Conservation (phyloP, 1,140 invertebrate species). For the Thaumatotibia leucotreta region DNA sequence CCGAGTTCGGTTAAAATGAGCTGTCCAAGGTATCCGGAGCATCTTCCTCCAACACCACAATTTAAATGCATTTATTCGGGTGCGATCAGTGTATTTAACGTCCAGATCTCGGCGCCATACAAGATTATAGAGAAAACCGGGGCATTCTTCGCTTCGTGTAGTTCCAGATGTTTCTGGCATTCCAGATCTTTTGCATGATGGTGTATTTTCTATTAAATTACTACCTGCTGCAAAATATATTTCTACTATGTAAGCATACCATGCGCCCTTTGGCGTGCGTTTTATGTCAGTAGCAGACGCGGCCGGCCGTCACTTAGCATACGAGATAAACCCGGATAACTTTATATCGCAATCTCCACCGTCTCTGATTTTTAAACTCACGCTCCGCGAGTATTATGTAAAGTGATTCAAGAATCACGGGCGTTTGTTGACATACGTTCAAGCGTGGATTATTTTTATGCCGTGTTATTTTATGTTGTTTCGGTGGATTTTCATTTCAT, state of each 20-base stretch:
- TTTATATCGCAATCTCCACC: slow-evolving; percentile 42
- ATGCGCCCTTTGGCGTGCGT: slow-evolving; percentile 33
- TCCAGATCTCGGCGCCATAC: no score
- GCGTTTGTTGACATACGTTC: not conserved
- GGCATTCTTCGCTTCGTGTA: no score
- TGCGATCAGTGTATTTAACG: no score
- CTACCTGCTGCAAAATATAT: not conserved
- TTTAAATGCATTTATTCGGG: no score
- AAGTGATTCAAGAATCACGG: slow-evolving; percentile 38
- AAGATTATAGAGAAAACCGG: no score
- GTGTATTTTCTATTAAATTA: not conserved
- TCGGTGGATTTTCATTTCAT: not conserved
- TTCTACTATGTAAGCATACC: not conserved
- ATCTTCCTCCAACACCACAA: no score
- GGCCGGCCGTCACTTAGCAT: slow-evolving; percentile 44
- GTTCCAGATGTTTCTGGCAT: no score
- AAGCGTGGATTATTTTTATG: not conserved
- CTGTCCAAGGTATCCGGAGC: no score
- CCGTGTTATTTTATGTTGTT: not conserved
- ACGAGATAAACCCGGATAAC: slow-evolving; percentile 42
- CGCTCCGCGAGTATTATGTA: slow-evolving; percentile 44
- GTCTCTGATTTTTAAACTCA: slow-evolving; percentile 47
- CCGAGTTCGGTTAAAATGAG: no score
- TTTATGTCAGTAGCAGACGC: slow-evolving; percentile 36
- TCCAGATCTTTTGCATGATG: no score